phyloP scores from a whole-genome alignment of 2,797 vertebrate species.

The Eupleurogrammus muticus region DNA sequence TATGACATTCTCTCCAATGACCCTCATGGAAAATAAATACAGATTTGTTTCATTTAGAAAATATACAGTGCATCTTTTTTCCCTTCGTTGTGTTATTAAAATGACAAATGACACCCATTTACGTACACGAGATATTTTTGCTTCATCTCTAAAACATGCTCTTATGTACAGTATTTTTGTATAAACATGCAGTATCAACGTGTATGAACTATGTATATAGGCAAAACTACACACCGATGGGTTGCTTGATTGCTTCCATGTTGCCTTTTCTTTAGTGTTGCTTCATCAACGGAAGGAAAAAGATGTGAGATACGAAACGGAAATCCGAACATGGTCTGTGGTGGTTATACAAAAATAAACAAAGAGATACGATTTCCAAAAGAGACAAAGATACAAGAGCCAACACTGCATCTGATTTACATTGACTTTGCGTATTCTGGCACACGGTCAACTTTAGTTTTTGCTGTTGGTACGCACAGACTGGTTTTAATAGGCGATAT shows the following conservation, averaged over 20 bases:
- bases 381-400: constrained; percentile 39
- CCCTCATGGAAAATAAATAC: constrained; percentile 86
- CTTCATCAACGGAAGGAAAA: constrained; percentile 69
- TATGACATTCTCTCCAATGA: constrained; percentile 85
- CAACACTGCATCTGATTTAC: constrained; percentile 55
- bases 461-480: constrained; percentile 26
- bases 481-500: constrained; percentile 16
- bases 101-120: constrained; percentile 87
- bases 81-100: constrained; percentile 84
- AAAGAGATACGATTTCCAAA: constrained; percentile 41
- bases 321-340: constrained; percentile 48
- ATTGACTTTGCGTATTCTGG: constrained; percentile 29
- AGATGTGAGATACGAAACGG: constrained; percentile 52
- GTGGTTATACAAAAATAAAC: constrained; percentile 40
- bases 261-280: constrained; percentile 83
- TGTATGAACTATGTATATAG: constrained; percentile 87
- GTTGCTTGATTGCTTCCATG: constrained; percentile 83
- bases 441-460: constrained; percentile 51
- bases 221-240: constrained; percentile 84
- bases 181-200: constrained; percentile 91
- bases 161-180: constrained; percentile 88
- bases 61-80: constrained; percentile 87
- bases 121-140: constrained; percentile 87
- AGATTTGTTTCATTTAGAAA: constrained; percentile 87
- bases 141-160: constrained; percentile 89